Evolutionary conservation across 2,888 invertebrate species (phyloP).

Genomic region (Pseudococcus jackbeardsleyi): DNA sequence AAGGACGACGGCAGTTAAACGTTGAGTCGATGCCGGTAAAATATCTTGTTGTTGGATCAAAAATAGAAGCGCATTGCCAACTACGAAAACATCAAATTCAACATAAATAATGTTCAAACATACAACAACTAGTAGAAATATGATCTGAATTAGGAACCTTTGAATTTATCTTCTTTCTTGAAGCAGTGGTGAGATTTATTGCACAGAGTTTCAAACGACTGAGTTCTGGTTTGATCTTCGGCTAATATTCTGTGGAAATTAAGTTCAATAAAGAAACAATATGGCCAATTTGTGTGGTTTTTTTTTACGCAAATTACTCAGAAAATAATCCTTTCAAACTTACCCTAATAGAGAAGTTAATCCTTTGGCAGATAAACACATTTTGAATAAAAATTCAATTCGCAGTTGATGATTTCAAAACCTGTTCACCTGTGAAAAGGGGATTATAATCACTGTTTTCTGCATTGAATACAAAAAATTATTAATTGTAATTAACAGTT

Average conservation of each 20-base stretch:
- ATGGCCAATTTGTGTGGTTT: neutral
- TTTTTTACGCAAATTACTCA: neutral
- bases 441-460: neutral
- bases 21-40: constrained; percentile 77
- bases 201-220: constrained; percentile 63
- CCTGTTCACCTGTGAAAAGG: neutral
- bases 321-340: neutral
- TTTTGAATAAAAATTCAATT: neutral
- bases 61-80: constrained; percentile 76
- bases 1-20: constrained; percentile 78
- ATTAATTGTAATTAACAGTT: no score
- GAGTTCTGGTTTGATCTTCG: constrained; percentile 63
- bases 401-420: neutral
- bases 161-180: constrained; percentile 83
- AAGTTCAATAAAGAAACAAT: neutral
- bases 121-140: neutral
- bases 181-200: constrained; percentile 81
- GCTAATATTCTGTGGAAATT: constrained; percentile 55
- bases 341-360: constrained; percentile 57
- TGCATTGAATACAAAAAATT: neutral
- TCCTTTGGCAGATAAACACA: constrained; percentile 62
- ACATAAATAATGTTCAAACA: constrained; percentile 55
- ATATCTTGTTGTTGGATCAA: constrained; percentile 80
- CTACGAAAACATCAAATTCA: constrained; percentile 68
- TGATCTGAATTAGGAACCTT: constrained; percentile 71